A percentile compares a stretch with the other conserved stretches of the same genome.
These are phyloP conservation scores for Hedychridium roseum DNA, from an alignment of 2,888 invertebrate species.

Conservation along the genomic window DNA sequence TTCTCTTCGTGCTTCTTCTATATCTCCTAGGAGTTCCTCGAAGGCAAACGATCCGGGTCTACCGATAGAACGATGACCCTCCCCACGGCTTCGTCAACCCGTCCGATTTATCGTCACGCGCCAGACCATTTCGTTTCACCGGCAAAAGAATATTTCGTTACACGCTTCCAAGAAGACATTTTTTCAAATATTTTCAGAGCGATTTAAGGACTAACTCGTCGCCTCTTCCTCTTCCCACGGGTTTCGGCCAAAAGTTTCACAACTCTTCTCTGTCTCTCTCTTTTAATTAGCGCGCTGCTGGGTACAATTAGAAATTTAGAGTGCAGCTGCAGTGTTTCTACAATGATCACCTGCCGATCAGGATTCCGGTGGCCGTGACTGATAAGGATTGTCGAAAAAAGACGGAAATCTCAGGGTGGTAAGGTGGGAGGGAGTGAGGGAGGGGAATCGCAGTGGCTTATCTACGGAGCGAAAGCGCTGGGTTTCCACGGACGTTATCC, in stretches of 20 bases:
- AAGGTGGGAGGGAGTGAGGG: conserved; percentile 5
- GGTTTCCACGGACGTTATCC: conserved; percentile 28
- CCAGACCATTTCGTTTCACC: neutral
- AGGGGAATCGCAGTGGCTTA: conserved; percentile 18
- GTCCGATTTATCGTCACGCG: conserved; percentile 51
- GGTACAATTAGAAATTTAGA: conserved; percentile 39
- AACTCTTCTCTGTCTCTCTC: conserved; percentile 4
- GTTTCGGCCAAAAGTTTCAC: neutral
- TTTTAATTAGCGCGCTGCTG: conserved; percentile 31
- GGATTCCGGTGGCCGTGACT: conserved; percentile 35
- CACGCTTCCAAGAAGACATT: neutral
- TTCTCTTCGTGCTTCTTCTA: conserved; percentile 17
- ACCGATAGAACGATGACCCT: conserved; percentile 47
- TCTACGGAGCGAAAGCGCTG: conserved; percentile 37
- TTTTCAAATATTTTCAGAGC: conserved; percentile 4
- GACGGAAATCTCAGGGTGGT: neutral
- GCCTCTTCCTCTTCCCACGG: neutral
- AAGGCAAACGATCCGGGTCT: conserved; percentile 50
- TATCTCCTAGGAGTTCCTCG: conserved; percentile 27
- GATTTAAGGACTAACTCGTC: conserved; percentile 1
- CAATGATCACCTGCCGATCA: conserved; percentile 42
- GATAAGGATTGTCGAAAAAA: conserved; percentile 27
- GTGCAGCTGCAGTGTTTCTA: conserved; percentile 16
- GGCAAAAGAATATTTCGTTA: neutral
- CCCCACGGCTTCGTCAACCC: too few relatives aligned